Conservation (phyloP, 1,140 invertebrate genomes). For the Brachionus plicatilis region DNA sequence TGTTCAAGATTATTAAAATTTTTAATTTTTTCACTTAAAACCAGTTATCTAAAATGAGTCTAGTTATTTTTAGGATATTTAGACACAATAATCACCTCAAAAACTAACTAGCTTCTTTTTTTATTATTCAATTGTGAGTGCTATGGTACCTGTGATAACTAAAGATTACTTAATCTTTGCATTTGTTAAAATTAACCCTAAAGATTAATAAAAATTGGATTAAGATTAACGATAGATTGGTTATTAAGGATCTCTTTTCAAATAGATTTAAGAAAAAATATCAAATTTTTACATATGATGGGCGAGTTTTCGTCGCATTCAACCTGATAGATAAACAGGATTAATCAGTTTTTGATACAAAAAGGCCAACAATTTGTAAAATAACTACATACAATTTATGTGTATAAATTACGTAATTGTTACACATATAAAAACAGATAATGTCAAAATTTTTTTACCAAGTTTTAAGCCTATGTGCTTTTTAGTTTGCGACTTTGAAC, state of each 20-base stretch:
- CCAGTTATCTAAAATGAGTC: neutral
- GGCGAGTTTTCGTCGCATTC: neutral
- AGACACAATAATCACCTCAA: neutral
- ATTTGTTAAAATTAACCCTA: neutral
- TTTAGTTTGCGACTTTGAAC: neutral
- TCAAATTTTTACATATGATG: neutral
- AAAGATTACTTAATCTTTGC: neutral
- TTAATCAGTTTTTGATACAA: neutral
- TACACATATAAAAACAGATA: neutral
- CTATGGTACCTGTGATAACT: neutral
- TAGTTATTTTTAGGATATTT: neutral
- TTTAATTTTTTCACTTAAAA: neutral
- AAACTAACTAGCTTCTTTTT: neutral
- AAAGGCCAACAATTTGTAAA: neutral
- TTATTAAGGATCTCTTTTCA: neutral
- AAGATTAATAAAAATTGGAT: neutral
- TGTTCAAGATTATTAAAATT: neutral
- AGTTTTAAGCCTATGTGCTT: neutral
- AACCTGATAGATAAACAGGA: neutral
- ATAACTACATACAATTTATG: neutral
- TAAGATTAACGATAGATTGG: neutral
- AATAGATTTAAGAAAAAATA: neutral
- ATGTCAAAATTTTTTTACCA: neutral
- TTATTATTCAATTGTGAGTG: neutral
- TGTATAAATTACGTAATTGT: neutral